phyloP scores from a whole-genome alignment of 2,888 invertebrate species.

The Eurois occulta region DNA sequence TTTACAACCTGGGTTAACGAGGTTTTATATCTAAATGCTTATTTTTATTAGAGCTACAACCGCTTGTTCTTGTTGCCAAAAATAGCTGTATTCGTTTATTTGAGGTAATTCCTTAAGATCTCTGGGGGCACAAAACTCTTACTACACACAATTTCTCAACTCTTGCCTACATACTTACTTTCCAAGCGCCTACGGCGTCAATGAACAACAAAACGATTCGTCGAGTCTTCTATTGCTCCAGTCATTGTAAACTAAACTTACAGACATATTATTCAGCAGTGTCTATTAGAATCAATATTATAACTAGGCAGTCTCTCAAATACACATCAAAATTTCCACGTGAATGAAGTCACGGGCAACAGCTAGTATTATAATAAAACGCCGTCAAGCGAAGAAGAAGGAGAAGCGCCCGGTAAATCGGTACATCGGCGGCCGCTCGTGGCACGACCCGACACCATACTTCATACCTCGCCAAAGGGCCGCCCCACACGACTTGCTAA shows the following conservation, averaged over 20 bases:
- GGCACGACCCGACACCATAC: constrained; percentile 80
- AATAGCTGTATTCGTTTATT: constrained; percentile 37
- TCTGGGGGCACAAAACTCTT: background rate
- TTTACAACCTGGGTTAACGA: constrained; percentile 64
- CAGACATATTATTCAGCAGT: constrained; percentile 16
- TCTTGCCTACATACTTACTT: background rate
- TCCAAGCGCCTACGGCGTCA: background rate
- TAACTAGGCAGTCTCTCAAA: no score
- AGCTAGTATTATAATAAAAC: constrained; percentile 64
- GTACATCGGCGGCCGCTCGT: constrained; percentile 47
- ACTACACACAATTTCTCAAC: background rate
- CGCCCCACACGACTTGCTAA: constrained; percentile 57
- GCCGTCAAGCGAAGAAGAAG: constrained; percentile 53
- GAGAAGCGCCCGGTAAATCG: constrained; percentile 45
- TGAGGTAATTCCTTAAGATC: background rate
- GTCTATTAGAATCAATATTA: constrained; percentile 65
- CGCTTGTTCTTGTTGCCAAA: constrained; percentile 25
- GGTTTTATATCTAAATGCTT: constrained; percentile 60
- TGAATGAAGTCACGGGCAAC: no score
- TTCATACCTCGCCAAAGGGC: constrained; percentile 65
- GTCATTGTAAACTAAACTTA: background rate
- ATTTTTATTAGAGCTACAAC: constrained; percentile 52
- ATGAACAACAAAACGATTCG: background rate
- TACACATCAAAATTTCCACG: no score
- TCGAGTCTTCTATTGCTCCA: background rate